Conservation (phyloP, 2,113 vertebrate species). For the Notothenia coriiceps region DNA sequence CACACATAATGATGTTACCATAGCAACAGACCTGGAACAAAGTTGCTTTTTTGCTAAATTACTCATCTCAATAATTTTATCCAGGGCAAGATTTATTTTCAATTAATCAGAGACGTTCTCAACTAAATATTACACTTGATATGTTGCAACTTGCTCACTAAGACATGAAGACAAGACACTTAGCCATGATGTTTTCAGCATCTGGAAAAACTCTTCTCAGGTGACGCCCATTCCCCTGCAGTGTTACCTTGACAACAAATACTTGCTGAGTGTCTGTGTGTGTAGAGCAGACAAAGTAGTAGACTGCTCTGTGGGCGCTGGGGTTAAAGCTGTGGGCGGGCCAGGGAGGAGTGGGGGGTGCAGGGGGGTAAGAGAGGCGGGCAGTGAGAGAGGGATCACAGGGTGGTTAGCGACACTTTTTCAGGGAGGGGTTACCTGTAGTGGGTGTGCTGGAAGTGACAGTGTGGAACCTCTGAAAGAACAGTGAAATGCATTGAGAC, state of each 20-base stretch:
- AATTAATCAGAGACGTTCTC: slow-evolving; percentile 30
- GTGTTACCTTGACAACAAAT: slow-evolving; percentile 70
- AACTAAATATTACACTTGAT: neutral
- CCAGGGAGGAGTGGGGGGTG: slow-evolving; percentile 36
- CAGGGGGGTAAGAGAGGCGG: slow-evolving; percentile 50
- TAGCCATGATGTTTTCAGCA: slow-evolving; percentile 10
- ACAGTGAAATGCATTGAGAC: slow-evolving; percentile 85
- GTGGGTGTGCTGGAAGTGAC: slow-evolving; percentile 86
- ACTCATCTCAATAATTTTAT: slow-evolving; percentile 70
- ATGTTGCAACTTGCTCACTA: slow-evolving; percentile 4
- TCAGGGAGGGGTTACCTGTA: slow-evolving; percentile 84
- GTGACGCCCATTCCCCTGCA: slow-evolving; percentile 62
- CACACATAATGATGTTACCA: slow-evolving; percentile 65
- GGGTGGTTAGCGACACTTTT: slow-evolving; percentile 58
- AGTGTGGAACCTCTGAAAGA: slow-evolving; percentile 86
- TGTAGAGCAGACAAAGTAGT: slow-evolving; percentile 24
- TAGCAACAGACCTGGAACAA: slow-evolving; percentile 72
- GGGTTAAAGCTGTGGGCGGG: slow-evolving; percentile 64
- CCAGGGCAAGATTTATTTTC: slow-evolving; percentile 40
- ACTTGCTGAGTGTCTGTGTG: slow-evolving; percentile 31
- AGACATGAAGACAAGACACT: slow-evolving; percentile 1
- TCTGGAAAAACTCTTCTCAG: slow-evolving; percentile 41
- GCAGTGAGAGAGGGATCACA: slow-evolving; percentile 64
- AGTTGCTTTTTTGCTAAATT: slow-evolving; percentile 56
- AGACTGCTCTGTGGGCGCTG: slow-evolving; percentile 30